phyloP scores from a whole-genome alignment of 37 sponge, comb jelly and placozoan genomes.

The Oscarella lobularis region DNA sequence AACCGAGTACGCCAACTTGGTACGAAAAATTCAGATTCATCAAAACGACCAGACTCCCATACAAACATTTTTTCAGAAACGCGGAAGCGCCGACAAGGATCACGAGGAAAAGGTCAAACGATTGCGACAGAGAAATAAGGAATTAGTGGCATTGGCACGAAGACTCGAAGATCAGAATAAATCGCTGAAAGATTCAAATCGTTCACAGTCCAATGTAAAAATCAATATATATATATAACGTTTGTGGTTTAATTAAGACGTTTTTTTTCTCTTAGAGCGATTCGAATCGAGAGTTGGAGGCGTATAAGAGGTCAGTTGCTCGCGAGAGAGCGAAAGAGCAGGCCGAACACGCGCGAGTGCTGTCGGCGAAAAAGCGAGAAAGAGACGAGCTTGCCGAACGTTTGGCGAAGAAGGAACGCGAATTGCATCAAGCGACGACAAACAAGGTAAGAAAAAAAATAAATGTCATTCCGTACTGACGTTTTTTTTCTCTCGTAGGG shows the following conservation, averaged over 20 bases:
- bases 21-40: not conserved
- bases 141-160: slow-evolving; percentile 2
- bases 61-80: too few species aligned
- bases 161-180: not conserved
- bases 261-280: too few species aligned
- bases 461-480: not conserved
- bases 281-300: not conserved
- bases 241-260: too few species aligned
- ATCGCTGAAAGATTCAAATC: not conserved
- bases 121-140: not conserved
- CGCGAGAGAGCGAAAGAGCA: not conserved
- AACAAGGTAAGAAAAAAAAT: not conserved
- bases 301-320: not conserved
- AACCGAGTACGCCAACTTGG: not conserved
- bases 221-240: too few species aligned
- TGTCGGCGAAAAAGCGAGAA: not conserved
- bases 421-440: not conserved
- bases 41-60: not conserved
- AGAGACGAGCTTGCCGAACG: not conserved
- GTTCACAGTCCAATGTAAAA: not conserved
- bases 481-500: not conserved
- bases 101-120: not conserved
- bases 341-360: not conserved
- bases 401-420: not conserved
- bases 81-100: too few species aligned